Evolutionary conservation across 2,797 vertebrate genomes (phyloP).

Genomic region (Diplodus puntazzo): DNA sequence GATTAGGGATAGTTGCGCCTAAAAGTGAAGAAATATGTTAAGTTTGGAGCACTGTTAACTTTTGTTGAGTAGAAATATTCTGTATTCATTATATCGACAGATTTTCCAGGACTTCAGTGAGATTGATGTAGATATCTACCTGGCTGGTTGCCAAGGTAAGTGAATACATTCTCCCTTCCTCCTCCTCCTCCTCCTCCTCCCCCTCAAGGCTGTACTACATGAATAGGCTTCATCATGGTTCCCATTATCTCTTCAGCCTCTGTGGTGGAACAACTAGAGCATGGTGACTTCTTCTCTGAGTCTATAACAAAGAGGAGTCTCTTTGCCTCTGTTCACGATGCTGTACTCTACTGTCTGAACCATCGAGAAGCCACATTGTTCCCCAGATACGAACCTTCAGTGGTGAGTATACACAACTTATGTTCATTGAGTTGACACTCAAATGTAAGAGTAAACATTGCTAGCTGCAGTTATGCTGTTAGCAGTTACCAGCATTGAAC

Average conservation of each 20-base stretch:
- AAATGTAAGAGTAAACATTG: neutral
- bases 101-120: conserved; percentile 94
- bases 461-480: neutral
- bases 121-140: conserved; percentile 92
- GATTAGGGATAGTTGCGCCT: neutral
- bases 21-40: neutral
- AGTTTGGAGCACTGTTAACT: neutral
- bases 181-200: fast-evolving
- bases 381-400: conserved; percentile 60
- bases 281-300: conserved; percentile 89
- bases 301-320: conserved; percentile 88
- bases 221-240: neutral
- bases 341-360: conserved; percentile 85
- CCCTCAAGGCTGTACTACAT: neutral
- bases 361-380: conserved; percentile 63
- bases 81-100: conserved; percentile 74
- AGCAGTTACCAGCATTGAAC: neutral
- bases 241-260: conserved; percentile 75
- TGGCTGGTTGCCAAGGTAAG: conserved; percentile 92
- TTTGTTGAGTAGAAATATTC: conserved; percentile 5
- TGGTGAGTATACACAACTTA: conserved; percentile 67
- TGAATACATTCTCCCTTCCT: neutral
- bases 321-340: conserved; percentile 91
- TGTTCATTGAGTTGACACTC: conserved; percentile 9
- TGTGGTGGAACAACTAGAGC: conserved; percentile 90